Conservation (phyloP, 1,140 invertebrate species). For the Nebria ingens region DNA sequence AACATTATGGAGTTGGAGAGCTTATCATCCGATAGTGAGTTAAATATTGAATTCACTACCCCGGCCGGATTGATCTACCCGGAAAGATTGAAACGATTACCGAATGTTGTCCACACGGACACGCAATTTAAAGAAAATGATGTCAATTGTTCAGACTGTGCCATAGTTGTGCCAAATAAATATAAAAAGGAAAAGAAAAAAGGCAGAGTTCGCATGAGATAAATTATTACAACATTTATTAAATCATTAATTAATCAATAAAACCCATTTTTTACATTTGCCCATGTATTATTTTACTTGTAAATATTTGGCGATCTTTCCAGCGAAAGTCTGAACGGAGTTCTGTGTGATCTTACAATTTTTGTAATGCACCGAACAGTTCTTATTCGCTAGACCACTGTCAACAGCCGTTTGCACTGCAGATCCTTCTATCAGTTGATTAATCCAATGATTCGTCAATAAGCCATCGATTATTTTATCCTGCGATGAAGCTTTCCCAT, state of each 20-base stretch:
- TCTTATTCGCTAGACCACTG: constrained; percentile 18
- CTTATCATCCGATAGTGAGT: constrained; percentile 27
- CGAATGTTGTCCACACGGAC: not conserved
- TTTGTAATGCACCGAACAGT: constrained; percentile 21
- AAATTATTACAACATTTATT: not conserved
- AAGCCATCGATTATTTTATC: constrained; percentile 32
- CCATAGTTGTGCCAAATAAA: not conserved
- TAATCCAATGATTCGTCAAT: constrained; percentile 24
- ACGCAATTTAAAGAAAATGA: not conserved
- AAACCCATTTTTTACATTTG: not conserved
- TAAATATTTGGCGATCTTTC: constrained; percentile 16
- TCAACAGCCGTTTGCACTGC: constrained; percentile 20
- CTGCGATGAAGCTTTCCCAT: constrained; percentile 20
- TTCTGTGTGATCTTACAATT: constrained; percentile 21
- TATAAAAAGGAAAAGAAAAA: not conserved
- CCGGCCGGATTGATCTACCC: constrained; percentile 29
- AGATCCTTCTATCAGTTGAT: constrained; percentile 19
- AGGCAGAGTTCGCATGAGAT: not conserved
- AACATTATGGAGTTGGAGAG: not conserved
- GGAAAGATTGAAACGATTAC: constrained; percentile 14
- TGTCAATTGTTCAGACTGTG: not conserved
- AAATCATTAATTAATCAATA: not conserved
- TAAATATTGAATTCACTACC: constrained; percentile 33
- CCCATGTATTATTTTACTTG: not conserved
- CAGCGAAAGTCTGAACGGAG: constrained; percentile 17